phyloP scores from a whole-genome alignment of 2,797 vertebrate genomes.

The Pseudomugil tenellus region DNA sequence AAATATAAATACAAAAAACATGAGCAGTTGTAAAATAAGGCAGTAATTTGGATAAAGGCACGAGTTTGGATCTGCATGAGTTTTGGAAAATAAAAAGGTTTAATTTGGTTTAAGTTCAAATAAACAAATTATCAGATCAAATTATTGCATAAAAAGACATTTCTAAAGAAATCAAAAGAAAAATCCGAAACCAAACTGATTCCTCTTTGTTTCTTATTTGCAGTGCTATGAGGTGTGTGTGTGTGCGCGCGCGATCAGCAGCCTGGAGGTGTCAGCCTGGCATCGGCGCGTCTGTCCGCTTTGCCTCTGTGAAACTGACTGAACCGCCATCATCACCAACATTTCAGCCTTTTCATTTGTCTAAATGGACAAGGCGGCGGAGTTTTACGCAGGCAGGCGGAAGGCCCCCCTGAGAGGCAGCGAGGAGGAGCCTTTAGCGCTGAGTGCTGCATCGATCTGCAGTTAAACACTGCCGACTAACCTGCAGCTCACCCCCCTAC shows the following conservation, averaged over 20 bases:
- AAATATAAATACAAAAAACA: constrained; percentile 18
- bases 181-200: constrained; percentile 29
- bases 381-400: constrained; percentile 53
- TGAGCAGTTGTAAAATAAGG: constrained; percentile 1
- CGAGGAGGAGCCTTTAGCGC: constrained; percentile 58
- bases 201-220: constrained; percentile 23
- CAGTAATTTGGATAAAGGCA: constrained; percentile 16
- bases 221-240: constrained; percentile 6
- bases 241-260: not conserved
- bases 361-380: constrained; percentile 72
- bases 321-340: constrained; percentile 50
- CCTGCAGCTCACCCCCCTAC: constrained; percentile 42
- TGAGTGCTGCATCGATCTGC: constrained; percentile 70
- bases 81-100: not conserved
- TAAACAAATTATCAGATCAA: constrained; percentile 2
- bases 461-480: constrained; percentile 57
- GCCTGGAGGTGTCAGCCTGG: constrained; percentile 19
- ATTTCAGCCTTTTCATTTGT: constrained; percentile 80
- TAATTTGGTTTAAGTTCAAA: not conserved
- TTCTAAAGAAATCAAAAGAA: constrained; percentile 26
- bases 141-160: constrained; percentile 22
- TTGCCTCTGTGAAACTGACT: constrained; percentile 45
- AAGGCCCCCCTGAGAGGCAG: constrained; percentile 66
- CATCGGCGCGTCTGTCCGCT: constrained; percentile 21
- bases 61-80: not conserved